phyloP scores from a whole-genome alignment of 2,888 invertebrate genomes.

The Xanthorhoe spadicearia region DNA sequence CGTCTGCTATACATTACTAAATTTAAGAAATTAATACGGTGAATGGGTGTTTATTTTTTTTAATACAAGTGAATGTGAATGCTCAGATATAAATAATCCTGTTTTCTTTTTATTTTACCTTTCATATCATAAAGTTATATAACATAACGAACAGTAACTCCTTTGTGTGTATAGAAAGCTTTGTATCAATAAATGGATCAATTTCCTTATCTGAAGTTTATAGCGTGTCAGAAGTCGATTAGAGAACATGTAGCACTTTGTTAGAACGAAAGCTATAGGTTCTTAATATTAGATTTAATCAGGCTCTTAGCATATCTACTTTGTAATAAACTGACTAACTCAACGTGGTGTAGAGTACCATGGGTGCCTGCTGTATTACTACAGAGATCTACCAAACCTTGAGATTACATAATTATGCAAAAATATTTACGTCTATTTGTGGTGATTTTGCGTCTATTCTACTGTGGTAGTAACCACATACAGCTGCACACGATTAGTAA shows the following conservation, averaged over 20 bases:
- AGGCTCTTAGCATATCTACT: neutral
- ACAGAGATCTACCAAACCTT: neutral
- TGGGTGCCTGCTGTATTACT: neutral
- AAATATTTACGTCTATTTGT: neutral
- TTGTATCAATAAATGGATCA: constrained; percentile 52
- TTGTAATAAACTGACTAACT: too few relatives aligned
- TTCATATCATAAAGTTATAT: constrained; percentile 3
- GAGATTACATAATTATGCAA: neutral
- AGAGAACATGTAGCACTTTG: constrained; percentile 24
- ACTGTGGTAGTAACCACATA: too few relatives aligned
- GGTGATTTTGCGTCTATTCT: too few relatives aligned
- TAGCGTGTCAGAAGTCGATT: constrained; percentile 14
- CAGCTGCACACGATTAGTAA: too few relatives aligned
- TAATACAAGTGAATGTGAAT: neutral
- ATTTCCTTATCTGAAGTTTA: constrained; percentile 36
- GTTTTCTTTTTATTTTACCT: constrained; percentile 4
- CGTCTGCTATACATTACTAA: neutral
- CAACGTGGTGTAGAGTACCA: too few relatives aligned
- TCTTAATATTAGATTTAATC: neutral
- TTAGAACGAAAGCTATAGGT: constrained; percentile 20
- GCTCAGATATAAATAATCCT: neutral
- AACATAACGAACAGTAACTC: constrained; percentile 38
- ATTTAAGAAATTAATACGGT: neutral
- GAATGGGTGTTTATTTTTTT: neutral
- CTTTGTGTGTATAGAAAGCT: constrained; percentile 46